Evolutionary conservation across 2,113 vertebrate genomes (phyloP), one percentile per base, ranked within the genome.

Genomic region (Xiphias gladius): DNA sequence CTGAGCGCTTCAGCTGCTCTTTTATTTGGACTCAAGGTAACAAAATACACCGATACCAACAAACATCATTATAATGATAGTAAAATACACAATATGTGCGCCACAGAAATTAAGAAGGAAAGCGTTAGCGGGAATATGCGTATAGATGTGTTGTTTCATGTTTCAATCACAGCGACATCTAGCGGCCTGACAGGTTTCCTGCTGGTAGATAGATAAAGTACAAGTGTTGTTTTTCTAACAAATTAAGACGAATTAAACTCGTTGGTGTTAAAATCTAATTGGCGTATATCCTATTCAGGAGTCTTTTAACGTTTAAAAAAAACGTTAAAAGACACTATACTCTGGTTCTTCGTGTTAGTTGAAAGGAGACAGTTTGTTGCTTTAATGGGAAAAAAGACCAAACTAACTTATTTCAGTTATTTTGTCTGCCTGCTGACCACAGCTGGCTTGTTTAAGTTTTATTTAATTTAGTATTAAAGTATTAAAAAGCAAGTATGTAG

Each of bases 141-240:
- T 57, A 2, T 41, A 1, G 1, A 5, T 20, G 2, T 41, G 28
- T 43, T 24, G 54, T 8, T 28, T 10, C 14, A 9, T 12, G 11
- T 30, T 50, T 14, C 24, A 24, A 26, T 66, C 13, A 85, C 57
- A 86, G 86, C 72, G 75, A 59, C 86, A 90, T 48, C 88, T 76
- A 67, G 61, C 10, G 20, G 16, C 8, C 0, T 2, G 4, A 28
- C 5, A 7, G 2, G 1, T 5, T 22, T 19, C 7, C 26, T 71
- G 24, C 58, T 1, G 14, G 5, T 4, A 13, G 19, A 24, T 20
- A 8, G 20, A 39, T 16, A 22, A 52, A n/a, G 5, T 10, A 13
- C 19, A 50, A 48, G 8, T 35, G 32, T 35, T 52, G 16, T 48
- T 50, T 50, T 50, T 2, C 48, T 20, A 1, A 13, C 11, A 17